Evolutionary conservation across 2,113 vertebrate species (phyloP), one percentile per base, ranked within the genome.

Genomic region (Solea solea): DNA sequence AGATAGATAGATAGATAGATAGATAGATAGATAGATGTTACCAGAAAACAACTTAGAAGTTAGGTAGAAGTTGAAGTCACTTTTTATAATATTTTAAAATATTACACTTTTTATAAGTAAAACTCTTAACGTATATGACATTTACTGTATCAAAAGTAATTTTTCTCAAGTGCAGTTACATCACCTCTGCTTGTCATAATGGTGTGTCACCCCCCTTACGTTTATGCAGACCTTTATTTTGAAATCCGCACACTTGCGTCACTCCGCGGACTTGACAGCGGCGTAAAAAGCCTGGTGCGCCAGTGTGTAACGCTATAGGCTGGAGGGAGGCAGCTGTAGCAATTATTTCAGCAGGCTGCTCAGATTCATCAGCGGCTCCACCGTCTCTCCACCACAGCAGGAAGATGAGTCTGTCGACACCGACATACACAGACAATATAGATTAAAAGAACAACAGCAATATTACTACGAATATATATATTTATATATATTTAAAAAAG

Each of bases 241-340:
- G 86, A 84, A 78, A 65, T 10, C 4, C 14, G 7, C 8, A 0
- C 0, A 0, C 0, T 0, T 3, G 57, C 52, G 34, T 69, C 39
- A 69, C 13, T 7, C 2, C 49, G 70, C 0, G 0, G 8, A 4
- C 60, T 86, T 87, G 52, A 76, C 74, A 8, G 0, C 1, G 0
- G 41, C 14, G 70, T 69, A 44, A 62, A 67, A 25, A 52, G 63
- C 64, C 73, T 77, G 81, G 87, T 77, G 87, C 42, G 77, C 81
- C 78, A 66, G 84, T 82, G 71, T 74, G 82, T 59, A 77, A 63
- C 64, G 82, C 81, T 74, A 53, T 49, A 83, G 78, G 80, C 82
- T 83, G 83, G 80, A 83, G 74, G 85, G 68, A 86, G 80, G 85
- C 91, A 87, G 89, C 88, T 88, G 88, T 88, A 91, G 84, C 82